Evolutionary conservation across 2,888 invertebrate genomes (phyloP), one percentile per base, ranked within the genome.

Genomic region (Dynastes grantii): DNA sequence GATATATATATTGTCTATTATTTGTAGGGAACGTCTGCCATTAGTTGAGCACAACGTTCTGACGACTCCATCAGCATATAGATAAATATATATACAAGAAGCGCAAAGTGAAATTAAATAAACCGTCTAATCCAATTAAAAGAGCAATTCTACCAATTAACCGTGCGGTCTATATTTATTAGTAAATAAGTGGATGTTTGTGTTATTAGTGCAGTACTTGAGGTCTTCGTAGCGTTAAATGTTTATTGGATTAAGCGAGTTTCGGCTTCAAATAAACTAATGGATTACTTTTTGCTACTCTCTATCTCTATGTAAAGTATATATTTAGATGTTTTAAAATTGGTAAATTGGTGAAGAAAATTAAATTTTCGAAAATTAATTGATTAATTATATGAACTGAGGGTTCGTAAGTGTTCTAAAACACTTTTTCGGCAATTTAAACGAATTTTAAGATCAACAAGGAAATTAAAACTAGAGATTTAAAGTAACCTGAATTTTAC

Each of bases 141-240:
- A 61, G 73, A 61, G 73, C 61, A 75, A 75, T 75, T 75, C 73
- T 8, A 61, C 29, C 73, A 75, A 75, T 75, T 75, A 75, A 75
- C 40, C 45, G 40, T 63, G 40, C 61, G 68, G 68, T 75, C 73
- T 61, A 27, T 75, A 75, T 75, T 75, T 49, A 75, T 75, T 75
- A 75, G 61, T 58, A 75, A 63, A 75, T 63, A 63, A 75, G 61
- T 61, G 40, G 40, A 75, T 75, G 73, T 73, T 73, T 73, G 58
- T 73, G 70, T 75, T 75, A 63, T 75, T 75, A 75, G 29, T 29
- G 55, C 8, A 65, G 65, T 27, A 29, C 51, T 68, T 68, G 68
- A 68, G 2, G 65, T 40, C 22, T 16, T 16, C 37, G 45, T 3
- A 65, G 45, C 65, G 40, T 40, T 45, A 65, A 40, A 40, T 40